These are phyloP conservation scores for Myotis planiceps DNA, from an alignment of 2,797 vertebrate genomes.

Conservation along the genomic window DNA sequence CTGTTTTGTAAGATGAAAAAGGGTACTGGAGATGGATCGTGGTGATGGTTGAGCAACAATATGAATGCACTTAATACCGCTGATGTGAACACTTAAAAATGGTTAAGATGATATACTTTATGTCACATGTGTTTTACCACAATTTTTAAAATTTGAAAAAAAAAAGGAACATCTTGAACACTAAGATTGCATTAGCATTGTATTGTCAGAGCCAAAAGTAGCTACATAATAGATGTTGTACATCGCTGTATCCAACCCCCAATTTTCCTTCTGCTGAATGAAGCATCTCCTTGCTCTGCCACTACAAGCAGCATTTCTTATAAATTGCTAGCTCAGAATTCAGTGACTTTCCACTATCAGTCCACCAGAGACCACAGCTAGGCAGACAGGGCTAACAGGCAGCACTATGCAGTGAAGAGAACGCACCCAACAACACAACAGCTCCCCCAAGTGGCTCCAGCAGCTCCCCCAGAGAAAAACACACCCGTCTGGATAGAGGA, in stretches of 20 bases:
- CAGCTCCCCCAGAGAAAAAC: background rate
- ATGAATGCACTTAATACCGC: background rate
- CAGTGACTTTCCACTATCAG: background rate
- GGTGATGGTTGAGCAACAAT: background rate
- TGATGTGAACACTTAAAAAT: background rate
- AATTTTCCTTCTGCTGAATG: slow-evolving; percentile 50
- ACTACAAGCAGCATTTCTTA: background rate
- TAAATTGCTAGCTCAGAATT: background rate
- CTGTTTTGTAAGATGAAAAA: background rate
- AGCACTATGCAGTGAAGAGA: background rate
- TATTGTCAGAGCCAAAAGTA: slow-evolving; percentile 31
- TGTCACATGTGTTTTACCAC: slow-evolving; percentile 31
- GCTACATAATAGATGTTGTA: background rate
- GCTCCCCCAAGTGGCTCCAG: background rate
- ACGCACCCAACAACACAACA: background rate
- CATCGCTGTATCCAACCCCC: slow-evolving; percentile 23
- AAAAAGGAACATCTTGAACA: slow-evolving; percentile 62
- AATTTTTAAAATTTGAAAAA: background rate
- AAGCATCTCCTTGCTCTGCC: background rate
- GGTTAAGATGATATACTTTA: background rate
- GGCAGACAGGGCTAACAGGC: background rate
- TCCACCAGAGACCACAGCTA: background rate
- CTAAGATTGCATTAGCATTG: slow-evolving; percentile 38
- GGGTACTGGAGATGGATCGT: background rate
- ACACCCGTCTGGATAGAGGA: background rate